Evolutionary conservation across 2,797 vertebrate genomes (phyloP).

Genomic region (Spinibarbus caldwelli): DNA sequence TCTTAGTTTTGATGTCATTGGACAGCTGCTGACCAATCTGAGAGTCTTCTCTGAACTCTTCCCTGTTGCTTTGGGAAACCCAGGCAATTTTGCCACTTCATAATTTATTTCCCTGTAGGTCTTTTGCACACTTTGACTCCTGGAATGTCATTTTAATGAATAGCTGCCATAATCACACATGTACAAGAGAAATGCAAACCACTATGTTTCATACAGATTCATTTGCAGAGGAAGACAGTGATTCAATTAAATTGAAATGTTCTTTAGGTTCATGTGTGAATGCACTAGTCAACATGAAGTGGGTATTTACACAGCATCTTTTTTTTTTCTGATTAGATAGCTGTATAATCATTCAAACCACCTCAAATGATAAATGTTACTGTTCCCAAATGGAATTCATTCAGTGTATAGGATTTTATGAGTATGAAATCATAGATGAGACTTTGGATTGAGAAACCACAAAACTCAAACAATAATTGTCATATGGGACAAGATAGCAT

Average conservation of each 20-base stretch:
- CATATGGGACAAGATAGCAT: neutral
- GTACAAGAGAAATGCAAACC: neutral
- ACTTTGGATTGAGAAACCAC: neutral
- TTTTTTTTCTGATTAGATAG: neutral
- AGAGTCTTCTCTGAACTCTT: neutral
- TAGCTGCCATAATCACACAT: neutral
- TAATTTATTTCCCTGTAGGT: neutral
- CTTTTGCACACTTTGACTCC: neutral
- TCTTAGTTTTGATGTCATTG: neutral
- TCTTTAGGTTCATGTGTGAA: neutral
- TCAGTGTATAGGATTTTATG: neutral
- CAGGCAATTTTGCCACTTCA: neutral
- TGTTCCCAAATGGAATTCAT: neutral
- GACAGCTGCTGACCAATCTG: neutral
- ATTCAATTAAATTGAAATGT: neutral
- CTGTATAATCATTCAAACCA: neutral
- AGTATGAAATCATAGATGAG: neutral
- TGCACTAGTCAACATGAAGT: neutral
- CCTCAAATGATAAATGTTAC: neutral
- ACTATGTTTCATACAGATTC: neutral
- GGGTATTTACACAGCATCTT: neutral
- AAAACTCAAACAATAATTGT: neutral
- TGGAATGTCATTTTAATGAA: neutral
- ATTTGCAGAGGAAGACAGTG: neutral
- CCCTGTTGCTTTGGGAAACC: neutral